Evolutionary conservation across 2,888 invertebrate genomes (phyloP), one percentile per base, ranked within the genome.

Genomic region (Lobophora halterata): DNA sequence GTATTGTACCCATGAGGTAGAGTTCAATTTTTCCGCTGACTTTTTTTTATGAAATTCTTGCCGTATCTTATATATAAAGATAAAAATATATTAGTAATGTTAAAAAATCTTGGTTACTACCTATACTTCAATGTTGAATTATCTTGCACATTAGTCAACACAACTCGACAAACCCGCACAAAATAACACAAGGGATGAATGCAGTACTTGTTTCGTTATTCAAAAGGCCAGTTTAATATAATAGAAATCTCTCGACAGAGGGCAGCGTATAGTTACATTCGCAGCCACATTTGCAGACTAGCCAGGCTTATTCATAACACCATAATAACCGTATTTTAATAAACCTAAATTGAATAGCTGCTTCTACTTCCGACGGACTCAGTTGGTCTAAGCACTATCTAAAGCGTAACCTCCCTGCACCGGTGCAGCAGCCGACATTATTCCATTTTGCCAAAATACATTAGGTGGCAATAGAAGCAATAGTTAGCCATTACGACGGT

Each of bases 391-490:
- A 71, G 69, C 65, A 68, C 72, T 65, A 72, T 76, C 72, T 75
- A 75, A 78, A 78, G 79, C 70, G 66, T 65, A 72, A 75, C 69
- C 71, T 66, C 69, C 64, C 65, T 65, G 67, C 61, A 65, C 63
- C 55, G 66, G 62, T 26, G 16, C 53, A 62, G 58, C 60, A 63
- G 31, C 53, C 59, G 58, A 72, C 71, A 71, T 71, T 74, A 75
- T 79, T 78, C 76, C 78, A 79, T 79, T 80, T 71, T 70, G 42
- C 69, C 70, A 69, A 83, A 83, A 85, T 81, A 80, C 83, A 81
- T 85, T 81, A 83, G 71, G n/a, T n/a, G n/a, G 77, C 79, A 77
- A 80, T 29, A 43, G 37, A 35, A 24, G 36, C 26, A 27, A 43
- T 80, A 83, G 78, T 79, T 82, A 75, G 75, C 77, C 77, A 82